These are phyloP conservation scores for Scaptomyza caliginosa DNA, from an alignment of 2,888 invertebrate genomes.

Conservation along the genomic window DNA sequence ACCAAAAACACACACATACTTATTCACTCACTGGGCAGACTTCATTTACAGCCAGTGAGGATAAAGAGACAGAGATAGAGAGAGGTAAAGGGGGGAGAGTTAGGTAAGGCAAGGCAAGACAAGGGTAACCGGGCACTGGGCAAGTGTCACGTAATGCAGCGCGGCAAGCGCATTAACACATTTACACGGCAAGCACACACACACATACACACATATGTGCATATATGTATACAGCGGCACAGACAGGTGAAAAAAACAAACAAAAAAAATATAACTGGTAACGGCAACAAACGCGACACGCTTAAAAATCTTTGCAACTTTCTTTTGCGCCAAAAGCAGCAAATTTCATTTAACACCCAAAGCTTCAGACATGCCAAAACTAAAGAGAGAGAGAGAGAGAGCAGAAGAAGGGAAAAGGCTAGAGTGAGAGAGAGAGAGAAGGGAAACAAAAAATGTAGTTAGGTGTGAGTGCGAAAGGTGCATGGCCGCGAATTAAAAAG, in stretches of 20 bases:
- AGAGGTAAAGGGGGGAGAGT: background rate
- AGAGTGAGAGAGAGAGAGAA: background rate
- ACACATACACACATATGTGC: slow-evolving; percentile 18
- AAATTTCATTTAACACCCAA: slow-evolving; percentile 75
- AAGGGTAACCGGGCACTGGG: slow-evolving; percentile 21
- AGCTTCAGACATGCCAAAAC: slow-evolving; percentile 43
- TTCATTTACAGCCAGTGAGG: slow-evolving; percentile 58
- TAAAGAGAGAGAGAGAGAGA: background rate
- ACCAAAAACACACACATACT: slow-evolving; percentile 9
- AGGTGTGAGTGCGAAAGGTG: slow-evolving; percentile 60
- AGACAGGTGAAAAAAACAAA: slow-evolving; percentile 24
- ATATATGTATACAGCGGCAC: slow-evolving; percentile 10
- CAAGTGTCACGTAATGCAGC: slow-evolving; percentile 68
- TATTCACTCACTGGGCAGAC: slow-evolving; percentile 47
- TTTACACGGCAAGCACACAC: slow-evolving; percentile 41
- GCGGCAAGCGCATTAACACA: slow-evolving; percentile 70
- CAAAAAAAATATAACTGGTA: slow-evolving; percentile 8
- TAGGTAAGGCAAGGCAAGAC: background rate
- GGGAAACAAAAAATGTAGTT: background rate
- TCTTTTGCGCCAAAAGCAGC: slow-evolving; percentile 76
- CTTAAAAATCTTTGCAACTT: slow-evolving; percentile 78
- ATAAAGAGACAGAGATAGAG: background rate
- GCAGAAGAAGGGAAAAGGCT: background rate
- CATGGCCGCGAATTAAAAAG: slow-evolving; percentile 79
- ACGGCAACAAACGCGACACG: slow-evolving; percentile 58